These are phyloP conservation scores for Rhopalosiphum padi DNA, from an alignment of 1,140 invertebrate genomes.

Conservation along the genomic window DNA sequence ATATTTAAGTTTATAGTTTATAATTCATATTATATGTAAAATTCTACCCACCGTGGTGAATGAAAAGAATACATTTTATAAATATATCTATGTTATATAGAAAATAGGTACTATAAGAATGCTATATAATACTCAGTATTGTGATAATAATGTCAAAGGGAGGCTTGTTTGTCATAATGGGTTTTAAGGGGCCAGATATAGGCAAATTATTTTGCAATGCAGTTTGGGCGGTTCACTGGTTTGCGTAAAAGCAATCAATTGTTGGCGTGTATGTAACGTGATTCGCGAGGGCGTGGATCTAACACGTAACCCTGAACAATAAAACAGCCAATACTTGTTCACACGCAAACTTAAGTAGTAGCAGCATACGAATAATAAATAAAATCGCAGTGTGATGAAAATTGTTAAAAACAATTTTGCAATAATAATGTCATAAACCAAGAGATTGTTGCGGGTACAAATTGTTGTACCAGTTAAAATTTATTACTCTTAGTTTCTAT, in stretches of 20 bases:
- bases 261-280: background rate
- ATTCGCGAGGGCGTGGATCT: background rate
- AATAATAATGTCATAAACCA: conserved; percentile 2
- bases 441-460: background rate
- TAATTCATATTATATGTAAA: too few relatives aligned
- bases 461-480: background rate
- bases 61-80: too few relatives aligned
- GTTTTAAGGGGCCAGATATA: background rate
- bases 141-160: background rate
- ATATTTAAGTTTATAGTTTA: too few relatives aligned
- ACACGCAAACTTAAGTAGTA: background rate
- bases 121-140: background rate
- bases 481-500: background rate
- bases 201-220: background rate
- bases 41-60: too few relatives aligned
- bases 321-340: background rate
- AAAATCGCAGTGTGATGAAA: background rate
- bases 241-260: background rate
- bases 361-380: background rate
- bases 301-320: background rate
- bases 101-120: background rate
- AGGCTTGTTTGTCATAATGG: background rate
- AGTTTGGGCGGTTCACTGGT: background rate
- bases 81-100: too few relatives aligned
- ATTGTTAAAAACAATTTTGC: background rate